Evolutionary conservation across 2,888 invertebrate genomes (phyloP), one percentile per base, ranked within the genome.

Genomic region (Falcaria lacertinaria): DNA sequence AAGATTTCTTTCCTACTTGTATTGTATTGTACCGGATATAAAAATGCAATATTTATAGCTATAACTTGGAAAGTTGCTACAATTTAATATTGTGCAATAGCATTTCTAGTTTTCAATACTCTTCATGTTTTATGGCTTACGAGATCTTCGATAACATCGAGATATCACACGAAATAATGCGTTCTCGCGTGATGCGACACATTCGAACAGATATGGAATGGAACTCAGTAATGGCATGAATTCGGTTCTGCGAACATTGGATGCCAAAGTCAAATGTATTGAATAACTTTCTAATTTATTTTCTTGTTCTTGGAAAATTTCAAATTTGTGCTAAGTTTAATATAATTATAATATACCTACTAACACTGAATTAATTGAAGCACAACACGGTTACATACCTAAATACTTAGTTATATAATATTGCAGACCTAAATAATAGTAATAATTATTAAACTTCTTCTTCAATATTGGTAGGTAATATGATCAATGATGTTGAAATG

Each of bases 211-310:
- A 60, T 57, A 56, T 65, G 53, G 59, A 63, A 19, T 19, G 19
- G 19, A 19, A 61, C 60, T 61, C 52, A 54, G 50, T 54, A 54
- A 57, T 56, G 62, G 70, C 70, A 67, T 64, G 66, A 64, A 74
- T 72, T 69, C 64, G 66, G 72, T 69, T 62, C 65, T 62, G 64
- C 62, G 55, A 63, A 69, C 56, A 47, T 61, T 60, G 54, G 54
- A 61, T 56, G 55, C 55, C 58, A 44, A 50, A 69, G 60, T 69
- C 60, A 48, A 69, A 60, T 57, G 48, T 55, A 69, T 67, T 53
- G 58, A 62, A 60, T 57, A 62, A 80, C 82, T 86, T 83, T 85
- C 84, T 74, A 74, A 60, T 70, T 25, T 61, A 59, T 60, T 52
- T 57, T 57, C 60, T 68, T 59, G 60, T 48, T 59, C 52, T 50